Conservation (phyloP, 1,140 invertebrate species). For the Andrena cerasifolii region DNA sequence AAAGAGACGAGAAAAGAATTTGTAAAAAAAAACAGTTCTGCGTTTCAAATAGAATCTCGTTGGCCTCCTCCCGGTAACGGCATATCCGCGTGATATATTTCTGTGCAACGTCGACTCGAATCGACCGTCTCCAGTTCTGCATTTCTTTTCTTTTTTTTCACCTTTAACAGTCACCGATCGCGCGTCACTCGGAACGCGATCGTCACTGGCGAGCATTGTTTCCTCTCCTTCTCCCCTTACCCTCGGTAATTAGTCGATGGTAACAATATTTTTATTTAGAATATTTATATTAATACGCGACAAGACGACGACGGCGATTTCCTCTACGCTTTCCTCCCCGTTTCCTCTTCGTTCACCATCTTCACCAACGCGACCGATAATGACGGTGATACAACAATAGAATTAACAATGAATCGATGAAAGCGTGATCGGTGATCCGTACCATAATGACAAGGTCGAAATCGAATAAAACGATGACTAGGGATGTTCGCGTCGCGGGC, state of each 20-base stretch:
- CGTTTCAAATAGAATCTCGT: constrained; percentile 53
- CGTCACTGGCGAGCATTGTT: neutral
- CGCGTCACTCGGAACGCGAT: constrained; percentile 19
- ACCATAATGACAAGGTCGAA: constrained; percentile 36
- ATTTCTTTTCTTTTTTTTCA: constrained; percentile 4
- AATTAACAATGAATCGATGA: constrained; percentile 53
- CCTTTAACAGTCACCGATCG: constrained; percentile 31
- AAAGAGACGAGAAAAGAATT: constrained; percentile 9
- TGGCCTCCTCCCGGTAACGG: constrained; percentile 8
- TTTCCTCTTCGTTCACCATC: neutral
- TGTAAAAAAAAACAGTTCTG: too few relatives aligned
- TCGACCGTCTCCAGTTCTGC: constrained; percentile 35
- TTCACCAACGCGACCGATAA: constrained; percentile 57
- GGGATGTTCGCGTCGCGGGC: neutral
- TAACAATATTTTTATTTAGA: constrained; percentile 39
- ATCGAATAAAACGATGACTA: constrained; percentile 33
- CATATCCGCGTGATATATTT: constrained; percentile 18
- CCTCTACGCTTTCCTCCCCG: constrained; percentile 4
- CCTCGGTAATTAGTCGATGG: constrained; percentile 15
- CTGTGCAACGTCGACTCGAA: constrained; percentile 21
- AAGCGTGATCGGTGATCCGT: constrained; percentile 38
- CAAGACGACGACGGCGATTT: constrained; percentile 52
- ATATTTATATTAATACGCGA: constrained; percentile 26
- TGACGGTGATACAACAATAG: constrained; percentile 62
- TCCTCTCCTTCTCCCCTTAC: constrained; percentile 5